Evolutionary conservation across 2,888 invertebrate genomes (phyloP).

Genomic region (Achlya flavicornis): DNA sequence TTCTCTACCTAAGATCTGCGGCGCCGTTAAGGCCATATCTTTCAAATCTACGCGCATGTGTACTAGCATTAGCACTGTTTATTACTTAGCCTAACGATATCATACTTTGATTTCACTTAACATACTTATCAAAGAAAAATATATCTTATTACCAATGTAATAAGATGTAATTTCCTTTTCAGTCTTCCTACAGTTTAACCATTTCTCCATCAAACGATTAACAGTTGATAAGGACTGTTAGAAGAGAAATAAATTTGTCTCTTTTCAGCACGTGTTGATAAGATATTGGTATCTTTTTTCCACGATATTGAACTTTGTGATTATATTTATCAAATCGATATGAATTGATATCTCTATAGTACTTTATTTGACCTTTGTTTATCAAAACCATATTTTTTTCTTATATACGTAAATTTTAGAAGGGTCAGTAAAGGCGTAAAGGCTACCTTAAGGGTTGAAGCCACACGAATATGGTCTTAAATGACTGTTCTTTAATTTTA

Average conservation of each 20-base stretch:
- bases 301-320: not conserved
- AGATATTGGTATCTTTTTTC: not conserved
- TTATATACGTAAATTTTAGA: no score
- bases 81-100: constrained; percentile 60
- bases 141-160: constrained; percentile 19
- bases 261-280: constrained; percentile 24
- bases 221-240: constrained; percentile 39
- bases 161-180: not conserved
- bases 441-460: no score
- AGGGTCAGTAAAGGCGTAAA: no score
- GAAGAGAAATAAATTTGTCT: constrained; percentile 29
- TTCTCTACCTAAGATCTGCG: constrained; percentile 39
- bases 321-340: not conserved
- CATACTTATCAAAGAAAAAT: constrained; percentile 21
- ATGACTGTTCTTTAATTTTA: no score
- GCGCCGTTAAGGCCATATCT: constrained; percentile 55
- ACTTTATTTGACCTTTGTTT: no score
- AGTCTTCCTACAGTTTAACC: constrained; percentile 16
- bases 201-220: constrained; percentile 29
- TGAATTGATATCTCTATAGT: not conserved
- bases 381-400: no score
- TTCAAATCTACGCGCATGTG: constrained; percentile 63
- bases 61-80: constrained; percentile 56
- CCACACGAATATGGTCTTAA: no score
- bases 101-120: constrained; percentile 46